Conservation (phyloP, 2,113 vertebrate species). For the Formicarius rufipectus region DNA sequence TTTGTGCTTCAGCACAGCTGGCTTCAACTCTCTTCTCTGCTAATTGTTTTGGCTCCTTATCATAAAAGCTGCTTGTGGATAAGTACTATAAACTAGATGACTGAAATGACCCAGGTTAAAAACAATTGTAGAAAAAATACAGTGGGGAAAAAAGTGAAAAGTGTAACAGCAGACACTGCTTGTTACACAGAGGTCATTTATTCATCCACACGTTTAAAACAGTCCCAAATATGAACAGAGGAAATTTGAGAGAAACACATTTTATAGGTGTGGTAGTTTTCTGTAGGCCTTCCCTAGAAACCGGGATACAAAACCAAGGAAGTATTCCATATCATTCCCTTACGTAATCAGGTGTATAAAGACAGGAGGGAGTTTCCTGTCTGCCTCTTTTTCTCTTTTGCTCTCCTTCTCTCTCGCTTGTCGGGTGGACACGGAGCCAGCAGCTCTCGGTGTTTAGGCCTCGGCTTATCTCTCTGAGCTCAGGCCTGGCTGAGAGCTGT, state of each 20-base stretch:
- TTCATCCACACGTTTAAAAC: background rate
- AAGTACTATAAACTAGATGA: background rate
- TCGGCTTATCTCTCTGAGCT: too few species aligned
- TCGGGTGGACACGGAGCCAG: too few species aligned
- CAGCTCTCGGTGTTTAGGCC: too few species aligned
- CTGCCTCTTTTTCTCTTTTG: too few species aligned
- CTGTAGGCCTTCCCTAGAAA: too few species aligned
- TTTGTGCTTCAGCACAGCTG: background rate
- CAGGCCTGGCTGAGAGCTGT: too few species aligned
- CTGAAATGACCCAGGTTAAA: background rate
- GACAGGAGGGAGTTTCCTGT: too few species aligned
- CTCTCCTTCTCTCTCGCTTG: too few species aligned
- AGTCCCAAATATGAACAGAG: background rate
- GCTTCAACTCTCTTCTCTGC: background rate
- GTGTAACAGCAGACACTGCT: background rate
- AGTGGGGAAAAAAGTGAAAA: background rate
- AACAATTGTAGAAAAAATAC: background rate
- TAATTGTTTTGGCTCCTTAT: background rate
- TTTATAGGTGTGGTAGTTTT: too few species aligned
- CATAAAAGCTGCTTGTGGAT: background rate
- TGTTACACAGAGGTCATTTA: background rate
- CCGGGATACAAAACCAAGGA: too few species aligned
- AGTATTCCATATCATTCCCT: too few species aligned
- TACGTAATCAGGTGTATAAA: too few species aligned
- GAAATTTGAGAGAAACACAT: background rate